Evolutionary conservation across 2,113 vertebrate species (phyloP).

Genomic region (Misgurnus mizolepis): DNA sequence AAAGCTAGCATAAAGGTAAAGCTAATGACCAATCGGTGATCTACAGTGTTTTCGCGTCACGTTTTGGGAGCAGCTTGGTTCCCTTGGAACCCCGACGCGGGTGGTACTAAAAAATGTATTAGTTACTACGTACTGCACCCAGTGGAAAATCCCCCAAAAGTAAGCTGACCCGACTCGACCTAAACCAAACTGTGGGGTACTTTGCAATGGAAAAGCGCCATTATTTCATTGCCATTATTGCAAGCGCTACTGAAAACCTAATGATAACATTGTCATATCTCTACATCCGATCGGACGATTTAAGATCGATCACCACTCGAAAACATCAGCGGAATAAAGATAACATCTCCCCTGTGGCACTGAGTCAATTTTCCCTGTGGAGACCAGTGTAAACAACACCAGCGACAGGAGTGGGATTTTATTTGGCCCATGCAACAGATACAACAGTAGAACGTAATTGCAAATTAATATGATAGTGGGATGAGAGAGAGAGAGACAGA

Average conservation of each 20-base stretch:
- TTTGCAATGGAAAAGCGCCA: no score
- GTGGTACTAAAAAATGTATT: no score
- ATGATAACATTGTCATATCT: neutral
- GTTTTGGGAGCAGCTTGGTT: no score
- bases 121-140: no score
- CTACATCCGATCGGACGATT: neutral
- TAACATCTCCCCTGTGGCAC: conserved; percentile 11
- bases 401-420: conserved; percentile 17
- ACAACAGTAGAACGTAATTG: conserved; percentile 30
- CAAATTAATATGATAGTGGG: conserved; percentile 24
- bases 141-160: no score
- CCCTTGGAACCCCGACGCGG: no score
- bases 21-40: no score
- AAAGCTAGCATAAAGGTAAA: no score
- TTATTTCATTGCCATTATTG: neutral
- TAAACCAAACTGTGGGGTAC: no score
- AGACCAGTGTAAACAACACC: conserved; percentile 20
- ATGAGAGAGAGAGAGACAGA: conserved; percentile 21
- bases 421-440: conserved; percentile 19
- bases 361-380: conserved; percentile 1
- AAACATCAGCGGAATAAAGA: conserved; percentile 20
- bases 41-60: no score
- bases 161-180: no score
- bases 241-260: neutral
- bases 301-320: neutral